Conservation (phyloP, 2,888 invertebrate genomes). For the Catocala nupta region DNA sequence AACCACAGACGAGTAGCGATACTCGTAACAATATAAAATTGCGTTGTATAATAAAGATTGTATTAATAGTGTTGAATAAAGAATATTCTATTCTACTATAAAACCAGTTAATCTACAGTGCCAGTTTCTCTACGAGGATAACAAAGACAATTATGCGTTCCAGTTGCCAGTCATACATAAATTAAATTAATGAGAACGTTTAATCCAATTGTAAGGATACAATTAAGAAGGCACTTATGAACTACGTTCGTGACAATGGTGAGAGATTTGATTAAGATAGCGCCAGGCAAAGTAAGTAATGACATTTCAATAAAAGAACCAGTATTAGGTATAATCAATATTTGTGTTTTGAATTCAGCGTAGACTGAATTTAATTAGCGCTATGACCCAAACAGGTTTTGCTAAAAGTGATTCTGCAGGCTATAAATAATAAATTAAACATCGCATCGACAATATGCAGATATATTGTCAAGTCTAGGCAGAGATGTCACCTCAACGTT, state of each 20-base stretch:
- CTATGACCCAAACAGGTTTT: too few relatives aligned
- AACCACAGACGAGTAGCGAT: too few relatives aligned
- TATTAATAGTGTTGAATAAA: not conserved
- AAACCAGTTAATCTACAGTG: constrained; percentile 49
- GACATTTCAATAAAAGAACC: not conserved
- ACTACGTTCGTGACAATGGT: not conserved
- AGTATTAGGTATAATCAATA: too few relatives aligned
- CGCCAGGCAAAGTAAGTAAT: not conserved
- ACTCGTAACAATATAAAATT: too few relatives aligned
- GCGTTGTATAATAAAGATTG: too few relatives aligned
- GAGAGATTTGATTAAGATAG: not conserved
- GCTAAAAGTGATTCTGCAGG: too few relatives aligned
- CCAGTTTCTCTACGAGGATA: constrained; percentile 58
- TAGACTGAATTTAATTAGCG: too few relatives aligned
- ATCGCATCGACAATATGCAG: too few relatives aligned
- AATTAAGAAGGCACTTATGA: not conserved
- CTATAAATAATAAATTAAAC: too few relatives aligned
- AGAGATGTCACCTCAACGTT: too few relatives aligned
- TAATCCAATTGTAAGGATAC: constrained; percentile 9
- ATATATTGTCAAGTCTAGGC: too few relatives aligned
- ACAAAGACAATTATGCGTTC: constrained; percentile 67
- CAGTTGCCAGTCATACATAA: constrained; percentile 54
- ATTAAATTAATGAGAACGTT: constrained; percentile 20
- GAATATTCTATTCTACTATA: constrained; percentile 19
- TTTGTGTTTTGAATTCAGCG: too few relatives aligned